phyloP scores from a whole-genome alignment of 2,888 invertebrate species.

The Pocota personata region DNA sequence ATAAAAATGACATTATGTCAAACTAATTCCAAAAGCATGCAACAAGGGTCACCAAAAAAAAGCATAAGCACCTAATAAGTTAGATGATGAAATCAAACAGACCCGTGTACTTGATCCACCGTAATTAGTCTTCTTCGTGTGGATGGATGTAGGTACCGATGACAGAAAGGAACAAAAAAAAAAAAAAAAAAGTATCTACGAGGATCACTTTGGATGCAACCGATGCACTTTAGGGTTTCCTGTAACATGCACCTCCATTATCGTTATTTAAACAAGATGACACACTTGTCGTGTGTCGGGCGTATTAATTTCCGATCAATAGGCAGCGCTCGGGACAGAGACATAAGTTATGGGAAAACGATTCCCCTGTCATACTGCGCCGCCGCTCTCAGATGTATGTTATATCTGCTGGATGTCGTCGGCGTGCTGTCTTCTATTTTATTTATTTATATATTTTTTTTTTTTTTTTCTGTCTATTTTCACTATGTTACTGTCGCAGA shows the following conservation, averaged over 20 bases:
- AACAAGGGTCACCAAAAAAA: slow-evolving; percentile 2
- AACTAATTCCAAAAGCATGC: slow-evolving; percentile 25
- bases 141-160: slow-evolving; percentile 9
- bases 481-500: slow-evolving; percentile 47
- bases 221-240: slow-evolving; percentile 73
- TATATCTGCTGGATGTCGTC: slow-evolving; percentile 53
- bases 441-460: slow-evolving; percentile 36
- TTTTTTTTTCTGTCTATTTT: slow-evolving; percentile 49
- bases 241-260: slow-evolving; percentile 74
- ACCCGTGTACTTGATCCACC: slow-evolving; percentile 33
- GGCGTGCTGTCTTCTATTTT: slow-evolving; percentile 71
- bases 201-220: slow-evolving; percentile 69
- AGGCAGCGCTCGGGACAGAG: slow-evolving; percentile 68
- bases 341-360: slow-evolving; percentile 71
- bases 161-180: slow-evolving; percentile 4
- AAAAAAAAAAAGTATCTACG: slow-evolving; percentile 19
- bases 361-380: slow-evolving; percentile 46
- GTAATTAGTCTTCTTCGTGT: slow-evolving; percentile 58
- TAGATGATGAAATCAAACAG: slow-evolving; percentile 20
- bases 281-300: slow-evolving; percentile 74
- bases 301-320: slow-evolving; percentile 74
- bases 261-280: slow-evolving; percentile 74
- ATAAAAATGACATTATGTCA: slow-evolving; percentile 28
- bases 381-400: not conserved
- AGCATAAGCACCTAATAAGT: slow-evolving; percentile 15